phyloP scores from a whole-genome alignment of 2,888 invertebrate species.

The Minunthozetes semirufus region DNA sequence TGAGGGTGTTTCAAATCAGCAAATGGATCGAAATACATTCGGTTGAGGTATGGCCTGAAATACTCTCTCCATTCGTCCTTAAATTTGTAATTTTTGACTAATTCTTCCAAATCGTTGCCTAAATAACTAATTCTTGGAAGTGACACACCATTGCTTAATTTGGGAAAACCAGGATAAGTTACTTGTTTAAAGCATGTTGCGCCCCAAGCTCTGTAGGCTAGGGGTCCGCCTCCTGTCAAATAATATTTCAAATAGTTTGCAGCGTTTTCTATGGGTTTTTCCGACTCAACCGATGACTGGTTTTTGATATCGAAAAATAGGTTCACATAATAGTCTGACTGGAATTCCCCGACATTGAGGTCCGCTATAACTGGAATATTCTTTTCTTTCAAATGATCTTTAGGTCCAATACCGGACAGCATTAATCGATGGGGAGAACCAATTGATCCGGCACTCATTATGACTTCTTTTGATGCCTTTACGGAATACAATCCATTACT shows the following conservation, averaged over 20 bases:
- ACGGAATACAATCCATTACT: conserved; percentile 65
- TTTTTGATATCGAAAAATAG: conserved; percentile 5
- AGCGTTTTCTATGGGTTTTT: neutral
- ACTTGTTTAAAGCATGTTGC: neutral
- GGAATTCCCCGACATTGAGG: conserved; percentile 24
- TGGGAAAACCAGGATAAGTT: neutral
- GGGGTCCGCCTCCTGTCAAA: neutral
- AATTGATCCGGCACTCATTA: conserved; percentile 80
- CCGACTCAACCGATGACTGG: neutral
- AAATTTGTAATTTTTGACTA: neutral
- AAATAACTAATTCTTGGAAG: neutral
- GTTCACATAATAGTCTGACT: too few species aligned
- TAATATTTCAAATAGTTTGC: neutral
- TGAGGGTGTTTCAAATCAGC: neutral
- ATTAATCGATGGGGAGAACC: conserved; percentile 88
- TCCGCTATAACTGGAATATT: conserved; percentile 1
- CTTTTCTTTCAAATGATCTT: conserved; percentile 56
- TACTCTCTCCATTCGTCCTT: conserved; percentile 1
- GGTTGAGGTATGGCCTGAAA: neutral
- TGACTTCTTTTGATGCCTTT: conserved; percentile 73
- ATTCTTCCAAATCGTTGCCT: neutral
- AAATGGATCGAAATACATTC: neutral
- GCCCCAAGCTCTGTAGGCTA: neutral
- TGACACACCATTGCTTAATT: neutral
- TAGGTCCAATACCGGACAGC: conserved; percentile 76